phyloP scores from a whole-genome alignment of 2,888 invertebrate species.

The Hermaeophaga mercurialis region DNA sequence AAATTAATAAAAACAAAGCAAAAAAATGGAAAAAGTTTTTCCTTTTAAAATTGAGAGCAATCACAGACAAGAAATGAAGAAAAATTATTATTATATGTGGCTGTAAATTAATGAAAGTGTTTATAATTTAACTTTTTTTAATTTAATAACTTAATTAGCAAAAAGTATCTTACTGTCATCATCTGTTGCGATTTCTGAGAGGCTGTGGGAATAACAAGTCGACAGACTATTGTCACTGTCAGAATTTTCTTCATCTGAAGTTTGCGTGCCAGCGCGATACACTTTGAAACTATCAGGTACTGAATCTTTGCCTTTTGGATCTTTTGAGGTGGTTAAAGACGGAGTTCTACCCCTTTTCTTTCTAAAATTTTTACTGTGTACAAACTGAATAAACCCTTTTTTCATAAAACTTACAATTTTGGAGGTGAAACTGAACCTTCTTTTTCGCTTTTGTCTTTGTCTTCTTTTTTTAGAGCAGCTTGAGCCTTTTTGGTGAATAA shows the following conservation, averaged over 20 bases:
- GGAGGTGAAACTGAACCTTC: slow-evolving; percentile 53
- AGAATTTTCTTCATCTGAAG: slow-evolving; percentile 54
- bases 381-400: too few species aligned
- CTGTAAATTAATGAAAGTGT: too few species aligned
- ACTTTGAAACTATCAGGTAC: slow-evolving; percentile 63
- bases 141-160: neutral
- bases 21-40: too few species aligned
- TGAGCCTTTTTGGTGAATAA: slow-evolving; percentile 76
- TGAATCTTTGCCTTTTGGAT: slow-evolving; percentile 37
- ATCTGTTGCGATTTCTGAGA: slow-evolving; percentile 55
- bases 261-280: slow-evolving; percentile 58
- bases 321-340: slow-evolving; percentile 10
- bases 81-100: too few species aligned
- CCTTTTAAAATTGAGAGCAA: too few species aligned
- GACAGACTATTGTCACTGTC: slow-evolving; percentile 57
- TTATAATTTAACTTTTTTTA: neutral
- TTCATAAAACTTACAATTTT: slow-evolving; percentile 41
- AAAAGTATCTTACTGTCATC: slow-evolving; percentile 51
- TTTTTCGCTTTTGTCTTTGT: slow-evolving; percentile 56
- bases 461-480: slow-evolving; percentile 58
- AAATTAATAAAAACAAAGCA: too few species aligned
- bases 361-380: too few species aligned
- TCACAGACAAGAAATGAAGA: too few species aligned
- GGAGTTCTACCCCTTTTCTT: slow-evolving; percentile 44
- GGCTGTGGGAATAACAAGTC: slow-evolving; percentile 57